Percentiles rank a stretch among this genome's conserved stretches.
Conservation (phyloP, 2,888 invertebrate species). For the Oscheius sp. region DNA sequence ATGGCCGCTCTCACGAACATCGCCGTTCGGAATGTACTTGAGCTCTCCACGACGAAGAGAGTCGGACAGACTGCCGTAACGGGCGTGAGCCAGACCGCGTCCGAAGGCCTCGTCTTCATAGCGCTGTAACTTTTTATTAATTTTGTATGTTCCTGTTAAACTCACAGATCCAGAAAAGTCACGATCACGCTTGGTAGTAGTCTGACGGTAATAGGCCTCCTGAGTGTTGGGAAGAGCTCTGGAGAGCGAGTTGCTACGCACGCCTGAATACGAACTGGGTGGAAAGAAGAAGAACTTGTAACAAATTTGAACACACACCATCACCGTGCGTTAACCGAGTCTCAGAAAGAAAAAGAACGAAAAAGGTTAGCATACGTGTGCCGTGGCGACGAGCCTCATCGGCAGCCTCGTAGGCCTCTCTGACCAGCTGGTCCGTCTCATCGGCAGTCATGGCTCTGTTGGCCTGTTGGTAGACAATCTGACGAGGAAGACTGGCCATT, state of each 20-base stretch:
- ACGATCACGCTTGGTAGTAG: constrained; percentile 60
- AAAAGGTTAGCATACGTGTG: constrained; percentile 30
- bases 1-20: constrained; percentile 41
- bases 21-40: constrained; percentile 72
- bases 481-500: constrained; percentile 51
- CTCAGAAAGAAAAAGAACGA: not conserved
- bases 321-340: constrained; percentile 14
- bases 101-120: constrained; percentile 53
- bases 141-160: not conserved
- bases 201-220: constrained; percentile 61
- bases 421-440: constrained; percentile 60
- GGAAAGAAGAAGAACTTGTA: not conserved
- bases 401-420: constrained; percentile 63
- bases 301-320: constrained; percentile 4
- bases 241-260: constrained; percentile 65
- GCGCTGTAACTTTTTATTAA: constrained; percentile 38
- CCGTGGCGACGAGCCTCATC: constrained; percentile 56
- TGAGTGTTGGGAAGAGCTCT: constrained; percentile 54
- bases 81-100: constrained; percentile 66
- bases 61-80: constrained; percentile 70
- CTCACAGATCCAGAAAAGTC: constrained; percentile 25
- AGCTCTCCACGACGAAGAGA: constrained; percentile 70
- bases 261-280: constrained; percentile 46
- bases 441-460: constrained; percentile 59
- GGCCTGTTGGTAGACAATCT: constrained; percentile 46